These are phyloP conservation scores for Cantharis lateralis DNA, from an alignment of 2,888 invertebrate genomes.

Conservation along the genomic window DNA sequence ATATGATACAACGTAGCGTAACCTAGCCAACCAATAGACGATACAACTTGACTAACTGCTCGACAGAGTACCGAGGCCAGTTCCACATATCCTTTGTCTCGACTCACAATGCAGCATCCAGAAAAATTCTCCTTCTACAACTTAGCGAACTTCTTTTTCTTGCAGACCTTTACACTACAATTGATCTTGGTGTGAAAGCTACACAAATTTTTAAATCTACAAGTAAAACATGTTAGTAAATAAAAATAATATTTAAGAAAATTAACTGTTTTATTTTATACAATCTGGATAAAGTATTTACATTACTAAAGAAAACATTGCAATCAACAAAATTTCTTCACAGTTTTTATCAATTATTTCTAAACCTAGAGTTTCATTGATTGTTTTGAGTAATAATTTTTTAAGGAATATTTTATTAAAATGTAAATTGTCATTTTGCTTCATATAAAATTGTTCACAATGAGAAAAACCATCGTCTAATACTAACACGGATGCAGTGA, in stretches of 20 bases:
- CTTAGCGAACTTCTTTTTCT: too few species aligned
- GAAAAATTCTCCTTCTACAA: too few species aligned
- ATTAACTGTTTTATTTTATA: background rate
- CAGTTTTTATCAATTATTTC: background rate
- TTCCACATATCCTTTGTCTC: too few species aligned
- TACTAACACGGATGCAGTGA: conserved; percentile 26
- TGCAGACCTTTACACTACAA: too few species aligned
- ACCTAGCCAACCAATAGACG: too few species aligned
- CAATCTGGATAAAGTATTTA: background rate
- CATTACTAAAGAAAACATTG: background rate
- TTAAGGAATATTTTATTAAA: conserved; percentile 28
- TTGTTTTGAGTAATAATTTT: conserved; percentile 1
- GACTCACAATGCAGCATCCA: too few species aligned
- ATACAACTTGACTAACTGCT: too few species aligned
- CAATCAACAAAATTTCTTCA: background rate
- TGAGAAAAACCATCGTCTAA: conserved; percentile 24
- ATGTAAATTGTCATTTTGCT: conserved; percentile 33
- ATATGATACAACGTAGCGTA: too few species aligned
- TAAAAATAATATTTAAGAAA: background rate
- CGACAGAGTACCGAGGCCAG: too few species aligned
- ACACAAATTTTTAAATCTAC: too few species aligned
- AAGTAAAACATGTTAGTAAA: background rate
- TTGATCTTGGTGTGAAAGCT: too few species aligned
- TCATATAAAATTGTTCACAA: conserved; percentile 36
- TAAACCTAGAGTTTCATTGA: conserved; percentile 6